Percentiles rank a stretch among this genome's conserved stretches.
These are phyloP conservation scores for Rambutsinella grinnellia DNA, from an alignment of 2,888 invertebrate genomes.

Conservation along the genomic window DNA sequence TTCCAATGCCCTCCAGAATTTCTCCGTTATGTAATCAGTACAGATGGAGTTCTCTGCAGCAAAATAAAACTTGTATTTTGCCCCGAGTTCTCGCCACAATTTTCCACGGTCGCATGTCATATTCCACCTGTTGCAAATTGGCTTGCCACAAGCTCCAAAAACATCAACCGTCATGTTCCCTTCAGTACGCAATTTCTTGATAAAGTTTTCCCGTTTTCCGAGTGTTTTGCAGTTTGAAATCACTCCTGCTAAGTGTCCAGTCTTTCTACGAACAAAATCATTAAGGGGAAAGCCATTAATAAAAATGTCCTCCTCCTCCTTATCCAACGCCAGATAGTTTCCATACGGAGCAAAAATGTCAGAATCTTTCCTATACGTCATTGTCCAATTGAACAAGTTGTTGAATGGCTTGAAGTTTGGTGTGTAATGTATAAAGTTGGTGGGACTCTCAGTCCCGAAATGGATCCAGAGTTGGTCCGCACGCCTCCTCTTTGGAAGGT, in stretches of 20 bases:
- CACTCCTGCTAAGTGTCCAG: background rate
- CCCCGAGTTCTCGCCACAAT: slow-evolving; percentile 5
- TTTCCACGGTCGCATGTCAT: background rate
- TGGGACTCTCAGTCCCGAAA: slow-evolving; percentile 8
- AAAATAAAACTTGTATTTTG: slow-evolving; percentile 15
- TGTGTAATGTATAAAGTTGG: no score
- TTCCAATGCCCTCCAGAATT: slow-evolving; percentile 37
- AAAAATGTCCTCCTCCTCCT: background rate
- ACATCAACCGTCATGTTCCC: background rate
- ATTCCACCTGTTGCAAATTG: background rate
- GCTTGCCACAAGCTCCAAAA: background rate
- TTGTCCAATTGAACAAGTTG: slow-evolving; percentile 19
- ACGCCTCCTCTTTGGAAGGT: background rate
- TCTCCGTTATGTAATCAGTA: slow-evolving; percentile 47
- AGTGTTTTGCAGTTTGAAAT: background rate
- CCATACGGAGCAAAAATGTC: slow-evolving; percentile 25
- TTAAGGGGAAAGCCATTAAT: background rate
- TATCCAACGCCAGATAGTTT: background rate
- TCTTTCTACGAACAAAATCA: background rate
- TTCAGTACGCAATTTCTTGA: background rate
- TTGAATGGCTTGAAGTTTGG: background rate
- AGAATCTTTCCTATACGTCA: slow-evolving; percentile 8
- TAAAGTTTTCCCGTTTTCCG: background rate
- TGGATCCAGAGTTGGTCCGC: slow-evolving; percentile 18
- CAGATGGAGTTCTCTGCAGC: slow-evolving; percentile 41